These are phyloP conservation scores for Hypotaenidia okinawae DNA, from an alignment of 2,797 vertebrate genomes.

Conservation along the genomic window DNA sequence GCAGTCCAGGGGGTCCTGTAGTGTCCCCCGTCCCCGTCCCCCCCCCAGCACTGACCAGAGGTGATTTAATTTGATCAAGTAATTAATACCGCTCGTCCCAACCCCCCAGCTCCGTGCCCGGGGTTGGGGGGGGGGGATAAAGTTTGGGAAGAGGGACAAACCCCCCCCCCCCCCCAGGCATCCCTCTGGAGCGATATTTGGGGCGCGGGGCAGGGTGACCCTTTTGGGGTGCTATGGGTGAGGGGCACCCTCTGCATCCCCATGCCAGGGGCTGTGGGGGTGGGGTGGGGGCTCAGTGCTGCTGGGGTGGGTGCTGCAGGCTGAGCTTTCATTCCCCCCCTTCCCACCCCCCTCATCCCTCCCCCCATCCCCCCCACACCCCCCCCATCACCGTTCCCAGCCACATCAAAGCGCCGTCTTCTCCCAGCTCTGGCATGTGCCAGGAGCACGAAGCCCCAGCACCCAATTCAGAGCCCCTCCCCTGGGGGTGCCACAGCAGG, in stretches of 20 bases:
- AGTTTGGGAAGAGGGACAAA: not conserved
- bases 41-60: too few species aligned
- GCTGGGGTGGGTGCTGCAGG: not conserved
- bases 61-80: too few species aligned
- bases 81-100: too few species aligned
- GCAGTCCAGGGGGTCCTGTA: too few species aligned
- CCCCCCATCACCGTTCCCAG: too few species aligned
- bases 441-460: too few species aligned
- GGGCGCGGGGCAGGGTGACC: not conserved
- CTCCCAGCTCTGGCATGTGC: too few species aligned
- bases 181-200: rapidly evolving
- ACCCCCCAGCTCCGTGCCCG: not conserved
- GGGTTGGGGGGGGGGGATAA: not conserved
- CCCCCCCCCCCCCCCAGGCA: not conserved
- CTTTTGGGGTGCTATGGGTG: too few species aligned
- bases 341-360: not conserved
- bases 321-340: not conserved
- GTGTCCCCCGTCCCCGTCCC: too few species aligned
- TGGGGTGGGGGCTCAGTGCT: not conserved
- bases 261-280: rapidly evolving
- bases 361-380: not conserved
- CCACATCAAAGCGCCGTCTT: too few species aligned
- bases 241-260: not conserved
- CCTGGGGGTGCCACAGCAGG: too few species aligned
- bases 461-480: too few species aligned